These are phyloP conservation scores for Suncus etruscus DNA, from an alignment of 2,113 vertebrate genomes.

Conservation along the genomic window DNA sequence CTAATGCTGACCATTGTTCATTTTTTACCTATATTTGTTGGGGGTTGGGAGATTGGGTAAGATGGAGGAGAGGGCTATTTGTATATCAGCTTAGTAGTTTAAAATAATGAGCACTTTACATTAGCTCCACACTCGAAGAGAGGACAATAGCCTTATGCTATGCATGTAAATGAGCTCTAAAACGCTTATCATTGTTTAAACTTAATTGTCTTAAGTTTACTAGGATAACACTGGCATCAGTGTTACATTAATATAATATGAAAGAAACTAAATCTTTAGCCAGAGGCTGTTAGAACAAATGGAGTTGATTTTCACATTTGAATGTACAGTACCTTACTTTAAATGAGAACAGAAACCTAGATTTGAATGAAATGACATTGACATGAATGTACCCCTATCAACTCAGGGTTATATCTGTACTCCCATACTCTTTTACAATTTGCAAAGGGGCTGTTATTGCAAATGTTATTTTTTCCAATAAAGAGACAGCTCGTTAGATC, in stretches of 20 bases:
- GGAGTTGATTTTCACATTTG: constrained; percentile 73
- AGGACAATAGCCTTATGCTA: constrained; percentile 3
- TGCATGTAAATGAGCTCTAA: constrained; percentile 48
- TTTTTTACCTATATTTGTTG: not conserved
- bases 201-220: constrained; percentile 52
- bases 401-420: constrained; percentile 66
- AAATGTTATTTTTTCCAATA: constrained; percentile 83
- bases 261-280: constrained; percentile 71
- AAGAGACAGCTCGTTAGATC: constrained; percentile 86
- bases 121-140: not conserved
- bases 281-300: constrained; percentile 62
- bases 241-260: constrained; percentile 76
- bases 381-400: constrained; percentile 78
- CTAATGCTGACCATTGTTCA: constrained; percentile 2
- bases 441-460: constrained; percentile 81
- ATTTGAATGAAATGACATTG: constrained; percentile 83
- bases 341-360: constrained; percentile 75
- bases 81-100: not conserved
- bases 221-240: constrained; percentile 66
- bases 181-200: constrained; percentile 67
- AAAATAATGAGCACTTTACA: not conserved
- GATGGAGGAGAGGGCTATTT: not conserved
- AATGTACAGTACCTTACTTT: constrained; percentile 69
- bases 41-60: not conserved
- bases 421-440: constrained; percentile 80